Conservation (phyloP, 2,888 invertebrate genomes). For the Lochmaea capreae region DNA sequence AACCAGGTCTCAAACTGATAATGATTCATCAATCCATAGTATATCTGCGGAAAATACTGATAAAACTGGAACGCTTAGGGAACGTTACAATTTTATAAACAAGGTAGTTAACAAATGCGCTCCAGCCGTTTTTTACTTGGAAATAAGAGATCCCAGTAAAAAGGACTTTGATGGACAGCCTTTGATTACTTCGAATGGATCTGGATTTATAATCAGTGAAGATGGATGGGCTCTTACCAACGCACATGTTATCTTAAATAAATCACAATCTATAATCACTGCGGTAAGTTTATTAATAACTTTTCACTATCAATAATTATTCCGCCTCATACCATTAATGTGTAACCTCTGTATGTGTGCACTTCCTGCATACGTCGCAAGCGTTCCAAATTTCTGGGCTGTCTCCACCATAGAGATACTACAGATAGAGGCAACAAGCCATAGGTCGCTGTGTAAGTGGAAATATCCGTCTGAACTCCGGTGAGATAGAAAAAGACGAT, state of each 20-base stretch:
- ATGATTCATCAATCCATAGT: too few relatives aligned
- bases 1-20: background rate
- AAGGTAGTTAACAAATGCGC: constrained; percentile 83
- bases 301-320: background rate
- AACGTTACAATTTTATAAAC: constrained; percentile 55
- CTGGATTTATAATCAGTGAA: constrained; percentile 89
- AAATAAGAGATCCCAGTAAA: constrained; percentile 80
- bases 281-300: constrained; percentile 55
- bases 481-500: too few relatives aligned
- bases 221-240: constrained; percentile 93
- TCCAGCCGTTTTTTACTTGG: constrained; percentile 90
- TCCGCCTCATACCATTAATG: too few relatives aligned
- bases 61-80: background rate
- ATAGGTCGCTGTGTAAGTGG: too few relatives aligned
- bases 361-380: too few relatives aligned
- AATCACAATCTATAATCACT: constrained; percentile 76
- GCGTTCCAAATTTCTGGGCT: too few relatives aligned
- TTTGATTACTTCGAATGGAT: constrained; percentile 83
- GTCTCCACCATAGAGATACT: too few relatives aligned
- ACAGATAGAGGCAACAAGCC: too few relatives aligned
- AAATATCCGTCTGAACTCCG: too few relatives aligned
- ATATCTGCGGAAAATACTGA: background rate
- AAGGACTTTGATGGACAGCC: constrained; percentile 76
- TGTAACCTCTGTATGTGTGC: too few relatives aligned
- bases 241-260: constrained; percentile 92